These are phyloP conservation scores for Megaceryle torquata DNA, from an alignment of 2,113 vertebrate species.

Conservation along the genomic window DNA sequence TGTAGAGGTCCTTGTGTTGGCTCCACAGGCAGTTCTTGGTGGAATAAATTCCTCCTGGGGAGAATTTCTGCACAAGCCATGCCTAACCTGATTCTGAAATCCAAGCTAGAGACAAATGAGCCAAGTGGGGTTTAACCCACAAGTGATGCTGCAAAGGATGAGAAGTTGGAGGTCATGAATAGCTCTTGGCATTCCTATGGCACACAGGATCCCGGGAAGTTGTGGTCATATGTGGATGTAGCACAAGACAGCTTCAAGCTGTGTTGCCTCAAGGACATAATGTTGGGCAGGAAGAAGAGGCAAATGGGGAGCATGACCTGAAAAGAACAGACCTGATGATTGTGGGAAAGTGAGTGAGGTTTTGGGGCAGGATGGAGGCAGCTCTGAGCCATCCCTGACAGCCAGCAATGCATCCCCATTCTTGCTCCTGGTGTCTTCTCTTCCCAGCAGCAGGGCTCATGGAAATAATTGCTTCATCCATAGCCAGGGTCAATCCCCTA, in stretches of 20 bases:
- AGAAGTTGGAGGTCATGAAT: background rate
- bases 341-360: background rate
- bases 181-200: background rate
- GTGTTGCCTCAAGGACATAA: background rate
- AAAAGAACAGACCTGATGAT: background rate
- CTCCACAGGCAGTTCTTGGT: background rate
- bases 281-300: background rate
- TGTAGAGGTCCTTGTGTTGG: background rate
- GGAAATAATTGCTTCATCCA: background rate
- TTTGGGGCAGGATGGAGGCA: background rate
- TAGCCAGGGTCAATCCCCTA: background rate
- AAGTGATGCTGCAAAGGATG: background rate
- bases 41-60: background rate
- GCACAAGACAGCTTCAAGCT: background rate
- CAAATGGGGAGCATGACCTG: background rate
- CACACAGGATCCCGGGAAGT: background rate
- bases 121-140: background rate
- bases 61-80: background rate
- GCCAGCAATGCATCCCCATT: rapidly evolving
- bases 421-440: background rate
- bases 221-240: no score
- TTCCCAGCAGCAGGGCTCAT: background rate
- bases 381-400: background rate
- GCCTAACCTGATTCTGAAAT: background rate
- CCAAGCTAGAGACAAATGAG: background rate